These are phyloP conservation scores for Nysson spinosus DNA, from an alignment of 2,888 invertebrate genomes.

Conservation along the genomic window DNA sequence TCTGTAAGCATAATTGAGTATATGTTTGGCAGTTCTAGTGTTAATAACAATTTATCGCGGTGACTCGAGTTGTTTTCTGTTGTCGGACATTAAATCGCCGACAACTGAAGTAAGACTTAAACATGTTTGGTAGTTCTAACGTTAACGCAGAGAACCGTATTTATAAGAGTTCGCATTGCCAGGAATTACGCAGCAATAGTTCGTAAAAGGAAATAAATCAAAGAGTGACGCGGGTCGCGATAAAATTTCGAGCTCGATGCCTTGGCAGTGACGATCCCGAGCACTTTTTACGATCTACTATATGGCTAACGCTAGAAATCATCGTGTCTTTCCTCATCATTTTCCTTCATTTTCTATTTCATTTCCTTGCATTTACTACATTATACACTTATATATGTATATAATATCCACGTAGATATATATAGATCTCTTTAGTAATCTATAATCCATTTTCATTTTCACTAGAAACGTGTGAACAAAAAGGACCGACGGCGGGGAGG, in stretches of 20 bases:
- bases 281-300: conserved; percentile 40
- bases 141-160: too few relatives aligned
- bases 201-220: too few relatives aligned
- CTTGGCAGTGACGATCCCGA: conserved; percentile 62
- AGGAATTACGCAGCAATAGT: too few relatives aligned
- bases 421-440: conserved; percentile 31
- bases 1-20: too few relatives aligned
- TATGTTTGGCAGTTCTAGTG: too few relatives aligned
- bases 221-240: conserved; percentile 8
- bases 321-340: conserved; percentile 20
- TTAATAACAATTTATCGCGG: too few relatives aligned
- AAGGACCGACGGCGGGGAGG: conserved; percentile 28
- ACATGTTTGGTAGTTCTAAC: too few relatives aligned
- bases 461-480: conserved; percentile 42
- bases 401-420: too few relatives aligned
- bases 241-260: conserved; percentile 50
- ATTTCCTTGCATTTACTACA: conserved; percentile 21
- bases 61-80: too few relatives aligned
- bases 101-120: too few relatives aligned
- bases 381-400: conserved; percentile 4
- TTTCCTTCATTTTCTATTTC: conserved; percentile 22
- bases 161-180: too few relatives aligned
- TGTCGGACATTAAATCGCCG: too few relatives aligned
- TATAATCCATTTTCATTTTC: conserved; percentile 11
- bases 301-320: conserved; percentile 35